These are phyloP conservation scores for Oenanthe melanoleuca DNA, from an alignment of 2,113 vertebrate genomes.

Conservation along the genomic window DNA sequence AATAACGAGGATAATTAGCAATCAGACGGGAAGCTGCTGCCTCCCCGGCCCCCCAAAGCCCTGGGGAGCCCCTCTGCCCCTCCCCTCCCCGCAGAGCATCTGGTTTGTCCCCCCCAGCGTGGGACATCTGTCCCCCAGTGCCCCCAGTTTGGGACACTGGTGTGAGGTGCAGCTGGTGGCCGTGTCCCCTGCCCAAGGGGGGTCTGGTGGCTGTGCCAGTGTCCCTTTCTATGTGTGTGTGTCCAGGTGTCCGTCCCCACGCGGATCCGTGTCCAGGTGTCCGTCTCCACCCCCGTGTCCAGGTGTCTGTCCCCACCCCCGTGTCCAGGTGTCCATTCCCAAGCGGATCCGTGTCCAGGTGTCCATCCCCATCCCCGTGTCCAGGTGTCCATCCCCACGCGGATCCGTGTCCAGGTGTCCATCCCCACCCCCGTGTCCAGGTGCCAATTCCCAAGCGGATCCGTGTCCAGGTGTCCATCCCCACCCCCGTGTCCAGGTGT, in stretches of 20 bases:
- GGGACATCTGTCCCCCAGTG: background rate
- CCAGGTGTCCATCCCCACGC: no score
- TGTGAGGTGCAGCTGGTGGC: background rate
- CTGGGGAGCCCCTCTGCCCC: background rate
- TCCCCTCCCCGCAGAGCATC: background rate
- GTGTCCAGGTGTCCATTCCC: no score
- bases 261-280: no score
- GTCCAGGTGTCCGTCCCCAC: no score
- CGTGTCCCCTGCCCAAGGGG: background rate
- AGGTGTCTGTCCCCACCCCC: no score
- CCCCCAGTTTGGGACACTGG: rapidly evolving
- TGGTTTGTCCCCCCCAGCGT: background rate
- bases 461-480: background rate
- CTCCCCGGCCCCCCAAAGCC: background rate
- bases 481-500: background rate
- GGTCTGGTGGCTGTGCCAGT: background rate
- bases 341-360: no score
- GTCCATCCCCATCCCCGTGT: no score
- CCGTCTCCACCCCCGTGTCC: no score
- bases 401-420: no score
- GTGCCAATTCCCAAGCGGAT: no score
- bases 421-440: no score
- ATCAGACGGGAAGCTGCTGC: constrained; percentile 58
- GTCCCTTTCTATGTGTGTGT: rapidly evolving
- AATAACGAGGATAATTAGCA: constrained; percentile 66